A percentile compares a stretch with the other conserved stretches of the same genome.
Conservation (phyloP, 37 sponge, comb jelly and placozoan species). For the Diacarnus erythraeanus region DNA sequence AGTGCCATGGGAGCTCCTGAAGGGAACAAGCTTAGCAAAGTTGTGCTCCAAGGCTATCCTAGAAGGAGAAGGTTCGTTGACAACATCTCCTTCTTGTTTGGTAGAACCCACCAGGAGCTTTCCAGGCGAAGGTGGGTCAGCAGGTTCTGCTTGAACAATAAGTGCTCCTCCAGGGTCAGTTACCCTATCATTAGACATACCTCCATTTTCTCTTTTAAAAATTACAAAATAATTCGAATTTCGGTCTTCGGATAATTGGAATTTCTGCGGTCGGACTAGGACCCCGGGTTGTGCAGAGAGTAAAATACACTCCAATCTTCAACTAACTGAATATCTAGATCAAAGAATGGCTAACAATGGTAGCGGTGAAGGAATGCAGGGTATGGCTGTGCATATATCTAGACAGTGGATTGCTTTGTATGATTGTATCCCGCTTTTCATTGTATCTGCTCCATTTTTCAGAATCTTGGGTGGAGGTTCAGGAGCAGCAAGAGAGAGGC, state of each 20-base stretch:
- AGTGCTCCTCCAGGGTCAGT: too few species aligned
- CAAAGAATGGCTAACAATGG: not conserved
- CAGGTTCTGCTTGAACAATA: not conserved
- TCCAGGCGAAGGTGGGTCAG: not conserved
- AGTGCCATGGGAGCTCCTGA: constrained; percentile 12
- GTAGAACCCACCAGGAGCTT: not conserved
- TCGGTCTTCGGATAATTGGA: not conserved
- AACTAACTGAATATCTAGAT: not conserved
- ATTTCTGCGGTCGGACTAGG: not conserved
- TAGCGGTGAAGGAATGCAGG: constrained; percentile 8
- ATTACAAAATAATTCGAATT: not conserved
- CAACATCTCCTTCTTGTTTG: not conserved
- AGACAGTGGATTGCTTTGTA: not conserved
- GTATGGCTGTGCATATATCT: not conserved
- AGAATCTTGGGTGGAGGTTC: constrained; percentile 57
- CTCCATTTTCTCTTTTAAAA: not conserved
- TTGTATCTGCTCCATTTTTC: not conserved
- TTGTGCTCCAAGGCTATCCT: constrained; percentile 62
- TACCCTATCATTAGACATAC: too few species aligned
- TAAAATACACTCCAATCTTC: not conserved
- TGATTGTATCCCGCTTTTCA: not conserved
- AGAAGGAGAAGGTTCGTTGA: not conserved
- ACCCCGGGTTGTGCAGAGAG: too few species aligned
- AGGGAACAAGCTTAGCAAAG: constrained; percentile 39
- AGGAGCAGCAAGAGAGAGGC: constrained; percentile 4